These are phyloP conservation scores for Macrostomum lignano DNA, from an alignment of 1,140 invertebrate genomes.

Conservation along the genomic window DNA sequence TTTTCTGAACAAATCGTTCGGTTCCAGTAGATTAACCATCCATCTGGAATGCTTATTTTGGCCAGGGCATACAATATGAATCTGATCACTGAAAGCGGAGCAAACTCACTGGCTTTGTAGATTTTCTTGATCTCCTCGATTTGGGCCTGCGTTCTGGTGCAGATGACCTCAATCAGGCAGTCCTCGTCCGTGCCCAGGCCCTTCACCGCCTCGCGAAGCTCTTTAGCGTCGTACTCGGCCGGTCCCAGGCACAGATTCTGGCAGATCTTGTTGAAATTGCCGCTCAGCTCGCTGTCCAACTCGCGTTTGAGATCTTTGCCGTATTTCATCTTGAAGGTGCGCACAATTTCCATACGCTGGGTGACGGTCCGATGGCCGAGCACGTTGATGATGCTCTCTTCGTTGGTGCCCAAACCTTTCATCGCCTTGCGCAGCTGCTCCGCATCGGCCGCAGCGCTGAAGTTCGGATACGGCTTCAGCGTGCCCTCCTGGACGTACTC, in stretches of 20 bases:
- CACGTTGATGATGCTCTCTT: slow-evolving; percentile 62
- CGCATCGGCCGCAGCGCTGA: slow-evolving; percentile 19
- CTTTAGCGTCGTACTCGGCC: slow-evolving; percentile 24
- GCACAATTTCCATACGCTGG: slow-evolving; percentile 59
- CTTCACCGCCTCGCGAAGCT: slow-evolving; percentile 23
- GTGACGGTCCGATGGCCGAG: slow-evolving; percentile 54
- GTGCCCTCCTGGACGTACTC: slow-evolving; percentile 16
- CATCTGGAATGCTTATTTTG: too few species aligned
- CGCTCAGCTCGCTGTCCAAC: slow-evolving; percentile 24
- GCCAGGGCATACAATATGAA: too few species aligned
- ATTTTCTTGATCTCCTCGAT: slow-evolving; percentile 22
- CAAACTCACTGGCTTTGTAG: slow-evolving; percentile 22
- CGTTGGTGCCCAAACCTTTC: slow-evolving; percentile 41
- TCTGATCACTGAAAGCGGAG: too few species aligned
- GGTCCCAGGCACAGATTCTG: slow-evolving; percentile 16
- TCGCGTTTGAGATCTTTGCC: slow-evolving; percentile 39
- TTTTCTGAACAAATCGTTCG: too few species aligned
- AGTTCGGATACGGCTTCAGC: slow-evolving; percentile 15
- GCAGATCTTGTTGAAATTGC: slow-evolving; percentile 18
- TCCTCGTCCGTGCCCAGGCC: slow-evolving; percentile 31
- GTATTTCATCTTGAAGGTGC: slow-evolving; percentile 65
- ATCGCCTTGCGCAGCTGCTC: slow-evolving; percentile 17
- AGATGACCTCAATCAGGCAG: slow-evolving; percentile 30
- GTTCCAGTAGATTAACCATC: too few species aligned
- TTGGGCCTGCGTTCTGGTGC: slow-evolving; percentile 28